These are phyloP conservation scores for Halictus ligatus DNA, from an alignment of 2,888 invertebrate species.

Conservation along the genomic window DNA sequence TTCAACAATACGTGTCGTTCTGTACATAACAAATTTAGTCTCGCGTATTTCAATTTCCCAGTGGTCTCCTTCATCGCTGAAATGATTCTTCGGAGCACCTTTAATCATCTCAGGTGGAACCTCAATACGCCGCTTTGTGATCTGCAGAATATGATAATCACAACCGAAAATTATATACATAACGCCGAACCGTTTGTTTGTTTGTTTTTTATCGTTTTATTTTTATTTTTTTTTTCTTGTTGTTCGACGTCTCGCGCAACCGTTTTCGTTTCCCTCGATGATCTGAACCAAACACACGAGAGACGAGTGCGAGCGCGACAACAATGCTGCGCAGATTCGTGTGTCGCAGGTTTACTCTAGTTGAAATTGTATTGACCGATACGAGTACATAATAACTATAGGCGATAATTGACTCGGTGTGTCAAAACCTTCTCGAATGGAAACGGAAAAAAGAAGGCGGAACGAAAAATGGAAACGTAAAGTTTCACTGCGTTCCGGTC, in stretches of 20 bases:
- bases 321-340: background rate
- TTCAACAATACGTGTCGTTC: background rate
- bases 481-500: slow-evolving; percentile 27
- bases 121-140: slow-evolving; percentile 21
- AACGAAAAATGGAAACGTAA: background rate
- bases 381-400: background rate
- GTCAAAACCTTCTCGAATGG: slow-evolving; percentile 4
- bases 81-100: slow-evolving; percentile 53
- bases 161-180: slow-evolving; percentile 20
- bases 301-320: background rate
- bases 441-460: background rate
- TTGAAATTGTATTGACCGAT: background rate
- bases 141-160: slow-evolving; percentile 62
- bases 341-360: background rate
- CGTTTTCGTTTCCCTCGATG: background rate
- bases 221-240: background rate
- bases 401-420: slow-evolving; percentile 5
- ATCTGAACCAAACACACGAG: background rate
- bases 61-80: slow-evolving; percentile 42
- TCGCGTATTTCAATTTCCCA: background rate
- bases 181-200: background rate
- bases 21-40: background rate
- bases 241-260: background rate
- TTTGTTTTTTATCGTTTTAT: background rate
- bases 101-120: slow-evolving; percentile 51